Conservation (phyloP, 35 echinoderm and acorn worm species). For the Apostichopus parvimensis region DNA sequence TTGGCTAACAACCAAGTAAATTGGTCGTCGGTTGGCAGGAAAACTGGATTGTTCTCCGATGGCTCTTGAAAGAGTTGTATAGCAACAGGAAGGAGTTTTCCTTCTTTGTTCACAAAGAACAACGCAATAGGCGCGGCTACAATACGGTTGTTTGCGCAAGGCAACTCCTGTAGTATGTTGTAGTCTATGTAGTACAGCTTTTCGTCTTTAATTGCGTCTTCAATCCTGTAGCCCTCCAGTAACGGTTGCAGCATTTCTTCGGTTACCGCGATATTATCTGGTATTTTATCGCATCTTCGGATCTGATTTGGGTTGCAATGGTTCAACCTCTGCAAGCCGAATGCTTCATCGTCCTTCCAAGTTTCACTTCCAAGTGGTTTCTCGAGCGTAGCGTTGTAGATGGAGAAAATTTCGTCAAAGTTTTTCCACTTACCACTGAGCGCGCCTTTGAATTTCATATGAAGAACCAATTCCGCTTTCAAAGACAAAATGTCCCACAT, state of each 20-base stretch:
- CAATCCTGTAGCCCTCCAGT: constrained; percentile 66
- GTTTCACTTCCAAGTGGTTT: constrained; percentile 56
- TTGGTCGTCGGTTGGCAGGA: constrained; percentile 55
- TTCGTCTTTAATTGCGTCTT: constrained; percentile 71
- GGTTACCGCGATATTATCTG: constrained; percentile 73
- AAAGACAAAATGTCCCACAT: constrained; percentile 68
- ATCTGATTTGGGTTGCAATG: constrained; percentile 67
- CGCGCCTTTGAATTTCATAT: constrained; percentile 68
- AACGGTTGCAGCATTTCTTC: constrained; percentile 84
- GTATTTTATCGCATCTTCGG: constrained; percentile 67
- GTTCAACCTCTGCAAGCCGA: constrained; percentile 67
- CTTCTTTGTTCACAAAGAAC: constrained; percentile 69
- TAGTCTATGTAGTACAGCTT: constrained; percentile 76
- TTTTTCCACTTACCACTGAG: constrained; percentile 55
- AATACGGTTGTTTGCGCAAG: constrained; percentile 57
- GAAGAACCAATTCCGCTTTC: constrained; percentile 53
- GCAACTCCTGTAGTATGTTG: constrained; percentile 61
- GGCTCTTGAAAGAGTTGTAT: constrained; percentile 69
- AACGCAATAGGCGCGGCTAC: constrained; percentile 50
- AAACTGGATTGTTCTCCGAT: constrained; percentile 66
- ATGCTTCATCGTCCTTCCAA: constrained; percentile 59
- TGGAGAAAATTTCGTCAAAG: constrained; percentile 62
- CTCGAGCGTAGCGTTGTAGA: constrained; percentile 64
- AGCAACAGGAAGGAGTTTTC: constrained; percentile 68
- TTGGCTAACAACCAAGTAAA: constrained; percentile 71